phyloP scores from a whole-genome alignment of 2,113 vertebrate genomes.

The Nerophis lumbriciformis region DNA sequence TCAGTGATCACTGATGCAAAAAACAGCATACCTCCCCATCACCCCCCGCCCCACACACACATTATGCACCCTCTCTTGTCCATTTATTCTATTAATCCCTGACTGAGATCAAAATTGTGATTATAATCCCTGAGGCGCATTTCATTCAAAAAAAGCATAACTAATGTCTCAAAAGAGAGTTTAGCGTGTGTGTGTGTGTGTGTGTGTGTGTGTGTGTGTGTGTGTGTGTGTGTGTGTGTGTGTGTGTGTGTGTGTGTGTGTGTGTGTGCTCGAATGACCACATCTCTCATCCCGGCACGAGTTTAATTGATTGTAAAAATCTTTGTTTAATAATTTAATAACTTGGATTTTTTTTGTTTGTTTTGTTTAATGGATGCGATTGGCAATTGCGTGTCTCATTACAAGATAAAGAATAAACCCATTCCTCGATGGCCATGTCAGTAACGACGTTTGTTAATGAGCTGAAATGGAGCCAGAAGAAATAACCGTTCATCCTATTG shows the following conservation, averaged over 20 bases:
- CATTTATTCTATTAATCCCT: conserved; percentile 69
- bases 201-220: conserved; percentile 10
- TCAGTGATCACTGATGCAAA: conserved; percentile 47
- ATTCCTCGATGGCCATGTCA: conserved; percentile 11
- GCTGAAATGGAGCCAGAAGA: conserved; percentile 20
- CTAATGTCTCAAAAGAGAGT: conserved; percentile 57
- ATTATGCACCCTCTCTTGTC: conserved; percentile 35
- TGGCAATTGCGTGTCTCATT: conserved; percentile 4
- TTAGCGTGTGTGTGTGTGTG: conserved; percentile 8
- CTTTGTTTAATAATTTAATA: conserved; percentile 36
- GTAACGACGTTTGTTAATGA: conserved; percentile 32
- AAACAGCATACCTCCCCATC: conserved; percentile 28
- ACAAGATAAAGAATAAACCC: conserved; percentile 26
- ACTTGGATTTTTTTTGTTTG: conserved; percentile 23
- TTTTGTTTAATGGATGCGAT: conserved; percentile 8
- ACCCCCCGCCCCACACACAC: conserved; percentile 26
- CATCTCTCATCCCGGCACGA: not conserved
- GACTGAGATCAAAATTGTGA: conserved; percentile 67
- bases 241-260: conserved; percentile 18
- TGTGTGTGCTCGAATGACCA: conserved; percentile 7
- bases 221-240: conserved; percentile 17
- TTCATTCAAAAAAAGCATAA: conserved; percentile 62
- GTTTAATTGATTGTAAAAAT: conserved; percentile 7
- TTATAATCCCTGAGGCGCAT: conserved; percentile 61
- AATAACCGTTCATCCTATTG: conserved; percentile 14